These are phyloP conservation scores for Myathropa florea DNA, from an alignment of 2,888 invertebrate species.

Conservation along the genomic window DNA sequence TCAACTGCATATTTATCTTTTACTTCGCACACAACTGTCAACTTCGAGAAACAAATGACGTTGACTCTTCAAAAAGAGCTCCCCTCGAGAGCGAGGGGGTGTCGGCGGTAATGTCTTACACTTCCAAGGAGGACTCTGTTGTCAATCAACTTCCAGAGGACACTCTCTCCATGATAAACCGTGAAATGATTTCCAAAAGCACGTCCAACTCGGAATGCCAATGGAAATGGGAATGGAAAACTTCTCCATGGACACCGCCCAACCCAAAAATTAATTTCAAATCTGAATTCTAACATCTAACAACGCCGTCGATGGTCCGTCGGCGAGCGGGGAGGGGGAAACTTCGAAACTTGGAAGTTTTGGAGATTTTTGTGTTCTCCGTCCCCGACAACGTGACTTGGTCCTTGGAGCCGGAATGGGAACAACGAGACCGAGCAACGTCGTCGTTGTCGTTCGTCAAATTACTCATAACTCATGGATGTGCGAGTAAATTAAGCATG, in stretches of 20 bases:
- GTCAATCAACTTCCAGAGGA: not conserved
- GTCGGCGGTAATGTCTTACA: too few relatives aligned
- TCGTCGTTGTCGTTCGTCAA: not conserved
- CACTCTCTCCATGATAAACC: not conserved
- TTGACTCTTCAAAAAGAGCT: not conserved
- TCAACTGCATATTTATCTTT: not conserved
- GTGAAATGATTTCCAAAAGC: not conserved
- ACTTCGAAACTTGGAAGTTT: not conserved
- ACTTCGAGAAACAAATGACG: not conserved
- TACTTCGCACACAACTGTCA: not conserved
- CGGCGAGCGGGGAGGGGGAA: not conserved
- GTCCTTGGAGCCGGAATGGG: not conserved
- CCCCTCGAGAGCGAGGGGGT: not conserved
- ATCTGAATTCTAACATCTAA: not conserved
- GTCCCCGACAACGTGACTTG: not conserved
- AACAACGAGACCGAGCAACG: not conserved
- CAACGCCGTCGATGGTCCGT: not conserved
- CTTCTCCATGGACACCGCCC: not conserved
- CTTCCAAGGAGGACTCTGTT: not conserved
- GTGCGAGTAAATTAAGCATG: slow-evolving; percentile 57
- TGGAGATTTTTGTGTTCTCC: not conserved
- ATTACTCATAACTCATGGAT: slow-evolving; percentile 47
- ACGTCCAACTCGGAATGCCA: not conserved
- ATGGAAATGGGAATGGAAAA: not conserved
- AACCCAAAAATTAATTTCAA: not conserved